Evolutionary conservation across 2,888 invertebrate genomes (phyloP).

Genomic region (Tipula vernalis): DNA sequence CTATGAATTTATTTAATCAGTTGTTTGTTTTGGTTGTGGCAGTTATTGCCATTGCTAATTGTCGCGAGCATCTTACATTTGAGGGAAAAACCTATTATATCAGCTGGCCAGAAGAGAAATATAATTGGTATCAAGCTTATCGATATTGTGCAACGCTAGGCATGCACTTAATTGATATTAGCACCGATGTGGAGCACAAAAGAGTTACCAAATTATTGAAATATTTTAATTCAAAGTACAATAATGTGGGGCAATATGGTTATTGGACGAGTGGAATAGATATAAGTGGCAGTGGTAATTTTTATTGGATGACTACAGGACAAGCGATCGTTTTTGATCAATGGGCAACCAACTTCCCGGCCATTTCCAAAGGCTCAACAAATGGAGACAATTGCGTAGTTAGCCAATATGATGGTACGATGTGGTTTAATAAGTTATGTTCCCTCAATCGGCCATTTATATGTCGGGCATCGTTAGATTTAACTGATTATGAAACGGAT

Average conservation of each 20-base stretch:
- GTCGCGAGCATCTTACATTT: not conserved
- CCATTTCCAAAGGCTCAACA: no score
- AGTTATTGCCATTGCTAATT: not conserved
- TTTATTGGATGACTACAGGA: not conserved
- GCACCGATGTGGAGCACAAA: not conserved
- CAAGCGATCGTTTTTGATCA: not conserved
- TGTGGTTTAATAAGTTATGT: no score
- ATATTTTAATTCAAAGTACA: not conserved
- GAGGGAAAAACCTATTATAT: not conserved
- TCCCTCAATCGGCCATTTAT: no score
- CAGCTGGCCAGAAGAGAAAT: not conserved
- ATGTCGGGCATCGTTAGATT: no score
- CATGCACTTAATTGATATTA: not conserved
- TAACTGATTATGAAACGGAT: no score
- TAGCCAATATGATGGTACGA: no score
- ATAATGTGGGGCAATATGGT: not conserved
- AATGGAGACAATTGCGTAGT: no score
- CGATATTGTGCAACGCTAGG: not conserved
- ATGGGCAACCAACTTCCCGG: not conserved
- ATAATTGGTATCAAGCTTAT: not conserved
- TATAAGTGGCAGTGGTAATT: not conserved
- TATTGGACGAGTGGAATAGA: not conserved
- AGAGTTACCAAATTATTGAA: not conserved
- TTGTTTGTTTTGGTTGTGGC: not conserved
- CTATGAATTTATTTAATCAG: not conserved